Evolutionary conservation across 2,797 vertebrate genomes (phyloP), one percentile per base, ranked within the genome.

Genomic region (Hippoglossus hippoglossus): DNA sequence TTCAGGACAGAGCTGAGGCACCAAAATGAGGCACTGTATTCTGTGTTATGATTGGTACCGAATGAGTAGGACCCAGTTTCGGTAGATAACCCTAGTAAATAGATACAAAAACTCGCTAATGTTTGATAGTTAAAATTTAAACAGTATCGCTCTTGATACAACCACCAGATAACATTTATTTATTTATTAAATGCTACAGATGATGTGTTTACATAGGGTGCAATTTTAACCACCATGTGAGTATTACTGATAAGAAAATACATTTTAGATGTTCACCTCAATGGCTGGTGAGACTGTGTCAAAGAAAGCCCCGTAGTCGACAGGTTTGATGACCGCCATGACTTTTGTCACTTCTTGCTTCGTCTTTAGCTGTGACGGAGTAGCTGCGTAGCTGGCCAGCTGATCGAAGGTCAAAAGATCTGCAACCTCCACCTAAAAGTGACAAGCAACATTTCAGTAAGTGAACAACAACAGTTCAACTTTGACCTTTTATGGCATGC

Each of bases 291-390:
- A 89, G 13, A 93, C 81, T 47, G 51, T 44, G 34, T 93, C 85
- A 81, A 92, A 93, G 73, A 94, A 94, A 50, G 49, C 25, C 31
- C 61, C 79, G 67, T 90, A 86, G 34, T 83, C 77, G 69, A 21
- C 41, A 28, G 79, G 71, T 11, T 41, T 36, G 57, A 93, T 73
- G 2, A 34, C 70, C 7, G 44, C 28, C 87, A 91, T 89, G 57
- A 94, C 66, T 51, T 82, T 87, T 60, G n/a, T 53, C 18, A 91
- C 91, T 55, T 91, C 84, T 26, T 79, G 44, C 2, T 6, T 53
- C 1, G 16, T 65, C 3, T 71, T 69, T 24, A 93, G 71, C 11
- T 80, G 82, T 54, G 81, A 79, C 4, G 89, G 83, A 19, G 56
- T 73, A 5, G 81, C 67, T 56, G 89, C 75, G 0, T 93, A 74